phyloP scores from a whole-genome alignment of 2,797 vertebrate genomes.

The Taenioides sp. region DNA sequence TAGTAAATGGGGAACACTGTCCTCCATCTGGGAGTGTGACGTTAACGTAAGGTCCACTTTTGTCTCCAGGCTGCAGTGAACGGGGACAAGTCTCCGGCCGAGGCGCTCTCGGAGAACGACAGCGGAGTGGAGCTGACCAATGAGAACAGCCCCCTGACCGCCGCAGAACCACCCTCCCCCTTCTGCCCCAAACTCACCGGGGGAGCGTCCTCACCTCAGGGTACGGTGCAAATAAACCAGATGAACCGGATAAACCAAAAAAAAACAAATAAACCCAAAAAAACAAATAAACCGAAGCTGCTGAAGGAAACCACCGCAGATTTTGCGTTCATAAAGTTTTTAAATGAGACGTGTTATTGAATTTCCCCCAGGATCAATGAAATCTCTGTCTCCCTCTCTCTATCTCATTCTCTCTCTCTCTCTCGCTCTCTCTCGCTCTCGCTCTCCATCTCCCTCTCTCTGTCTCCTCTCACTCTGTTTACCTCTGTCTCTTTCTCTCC shows the following conservation, averaged over 20 bases:
- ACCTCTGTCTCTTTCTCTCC: too few relatives aligned
- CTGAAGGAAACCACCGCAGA: background rate
- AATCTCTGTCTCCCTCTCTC: too few relatives aligned
- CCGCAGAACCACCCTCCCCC: constrained; percentile 77
- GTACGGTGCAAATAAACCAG: constrained; percentile 37
- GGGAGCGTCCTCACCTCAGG: constrained; percentile 74
- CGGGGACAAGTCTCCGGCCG: constrained; percentile 57
- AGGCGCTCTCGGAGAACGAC: constrained; percentile 74
- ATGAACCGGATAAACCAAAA: too few relatives aligned
- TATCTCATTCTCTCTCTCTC: too few relatives aligned
- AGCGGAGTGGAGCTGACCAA: constrained; percentile 75
- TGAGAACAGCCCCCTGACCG: constrained; percentile 78
- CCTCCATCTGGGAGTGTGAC: too few relatives aligned
- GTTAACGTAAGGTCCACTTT: background rate
- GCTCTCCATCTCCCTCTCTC: too few relatives aligned
- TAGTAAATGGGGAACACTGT: too few relatives aligned
- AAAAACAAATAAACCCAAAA: too few relatives aligned
- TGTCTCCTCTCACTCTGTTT: too few relatives aligned
- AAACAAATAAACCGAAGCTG: too few relatives aligned
- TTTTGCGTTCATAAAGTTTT: background rate
- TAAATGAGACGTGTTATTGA: background rate
- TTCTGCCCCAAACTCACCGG: constrained; percentile 79
- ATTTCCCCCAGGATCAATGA: too few relatives aligned
- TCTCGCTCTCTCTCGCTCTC: too few relatives aligned
- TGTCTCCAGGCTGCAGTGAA: constrained; percentile 72